These are phyloP conservation scores for Ameiurus melas DNA, from an alignment of 2,113 vertebrate species.

Conservation along the genomic window DNA sequence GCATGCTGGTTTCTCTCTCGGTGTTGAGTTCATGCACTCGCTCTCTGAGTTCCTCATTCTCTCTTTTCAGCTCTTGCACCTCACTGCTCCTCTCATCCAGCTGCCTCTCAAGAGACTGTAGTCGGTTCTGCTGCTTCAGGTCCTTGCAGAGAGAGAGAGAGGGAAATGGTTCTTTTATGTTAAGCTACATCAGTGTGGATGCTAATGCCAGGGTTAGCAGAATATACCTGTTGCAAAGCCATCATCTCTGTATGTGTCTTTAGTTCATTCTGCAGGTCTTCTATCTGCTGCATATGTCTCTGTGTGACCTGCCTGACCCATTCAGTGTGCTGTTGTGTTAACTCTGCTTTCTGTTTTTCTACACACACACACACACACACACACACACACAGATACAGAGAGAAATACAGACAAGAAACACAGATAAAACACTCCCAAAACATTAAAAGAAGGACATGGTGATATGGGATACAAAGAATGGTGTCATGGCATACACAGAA, in stretches of 20 bases:
- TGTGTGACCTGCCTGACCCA: constrained; percentile 80
- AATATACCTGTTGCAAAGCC: constrained; percentile 74
- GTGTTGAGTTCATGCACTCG: constrained; percentile 70
- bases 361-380: constrained; percentile 27
- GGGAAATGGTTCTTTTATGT: neutral
- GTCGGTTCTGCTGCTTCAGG: constrained; percentile 76
- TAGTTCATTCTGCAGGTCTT: constrained; percentile 80
- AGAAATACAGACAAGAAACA: neutral
- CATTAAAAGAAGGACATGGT: neutral
- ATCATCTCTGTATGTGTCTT: constrained; percentile 76
- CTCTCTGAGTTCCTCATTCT: constrained; percentile 81
- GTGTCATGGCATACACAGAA: neutral
- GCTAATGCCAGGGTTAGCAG: neutral
- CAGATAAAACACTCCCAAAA: neutral
- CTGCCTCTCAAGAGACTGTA: constrained; percentile 76
- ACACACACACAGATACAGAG: neutral
- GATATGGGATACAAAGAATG: neutral
- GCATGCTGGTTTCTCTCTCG: constrained; percentile 64
- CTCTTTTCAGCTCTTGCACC: constrained; percentile 75
- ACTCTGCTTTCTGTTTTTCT: constrained; percentile 85
- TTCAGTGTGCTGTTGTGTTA: constrained; percentile 80
- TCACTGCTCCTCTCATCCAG: constrained; percentile 77
- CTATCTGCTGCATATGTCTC: constrained; percentile 86
- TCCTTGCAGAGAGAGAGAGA: constrained; percentile 68
- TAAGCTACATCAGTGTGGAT: neutral